Conservation (phyloP, 1,140 invertebrate genomes). For the Aethina tumida region DNA sequence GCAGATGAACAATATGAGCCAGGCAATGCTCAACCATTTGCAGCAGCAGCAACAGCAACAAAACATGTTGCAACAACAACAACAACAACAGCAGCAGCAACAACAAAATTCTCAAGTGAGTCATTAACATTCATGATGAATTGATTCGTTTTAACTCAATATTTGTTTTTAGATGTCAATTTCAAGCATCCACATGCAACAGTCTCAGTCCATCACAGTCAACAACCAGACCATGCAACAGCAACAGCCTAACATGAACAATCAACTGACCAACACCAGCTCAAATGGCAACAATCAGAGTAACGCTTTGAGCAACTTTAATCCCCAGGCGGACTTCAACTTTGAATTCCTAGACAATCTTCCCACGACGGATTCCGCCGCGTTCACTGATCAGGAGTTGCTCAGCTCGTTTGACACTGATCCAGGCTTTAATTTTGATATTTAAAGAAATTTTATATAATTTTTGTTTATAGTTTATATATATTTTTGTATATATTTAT, state of each 20-base stretch:
- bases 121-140: conserved; percentile 2
- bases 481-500: conserved; percentile 23
- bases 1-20: conserved; percentile 40
- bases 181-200: conserved; percentile 54
- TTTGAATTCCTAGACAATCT: conserved; percentile 73
- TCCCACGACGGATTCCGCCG: conserved; percentile 54
- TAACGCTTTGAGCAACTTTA: conserved; percentile 41
- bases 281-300: conserved; percentile 34
- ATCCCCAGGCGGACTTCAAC: conserved; percentile 57
- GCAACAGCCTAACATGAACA: conserved; percentile 25
- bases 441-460: conserved; percentile 20
- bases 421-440: conserved; percentile 42
- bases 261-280: conserved; percentile 20
- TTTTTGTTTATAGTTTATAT: conserved; percentile 15
- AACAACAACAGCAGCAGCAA: conserved; percentile 39
- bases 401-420: conserved; percentile 57
- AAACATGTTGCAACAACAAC: conserved; percentile 29
- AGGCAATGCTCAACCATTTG: conserved; percentile 39
- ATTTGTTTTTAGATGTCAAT: conserved; percentile 42
- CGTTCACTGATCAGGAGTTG: conserved; percentile 65
- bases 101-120: conserved; percentile 32
- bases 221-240: conserved; percentile 33
- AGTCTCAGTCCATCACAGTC: conserved; percentile 53
- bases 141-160: neutral
- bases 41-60: conserved; percentile 44